Percentiles rank a stretch among this genome's conserved stretches.
These are phyloP conservation scores for Drosophila kikkawai DNA, from an alignment of 1,140 invertebrate species.

Conservation along the genomic window DNA sequence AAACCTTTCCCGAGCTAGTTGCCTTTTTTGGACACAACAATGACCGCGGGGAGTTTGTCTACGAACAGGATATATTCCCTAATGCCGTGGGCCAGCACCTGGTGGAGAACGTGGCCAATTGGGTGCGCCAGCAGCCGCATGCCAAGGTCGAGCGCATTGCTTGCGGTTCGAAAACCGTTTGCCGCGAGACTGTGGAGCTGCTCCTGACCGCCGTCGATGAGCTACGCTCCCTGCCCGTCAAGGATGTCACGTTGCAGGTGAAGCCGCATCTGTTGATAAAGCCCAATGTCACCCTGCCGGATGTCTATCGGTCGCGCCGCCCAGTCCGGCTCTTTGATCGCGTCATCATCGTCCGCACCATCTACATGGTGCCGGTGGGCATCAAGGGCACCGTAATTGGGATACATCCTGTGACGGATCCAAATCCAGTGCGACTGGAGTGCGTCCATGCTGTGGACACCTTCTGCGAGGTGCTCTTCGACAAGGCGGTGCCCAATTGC, in stretches of 20 bases:
- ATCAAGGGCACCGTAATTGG: conserved; percentile 93
- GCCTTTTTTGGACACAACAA: conserved; percentile 85
- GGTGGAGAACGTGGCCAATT: conserved; percentile 88
- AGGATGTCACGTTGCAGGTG: conserved; percentile 90
- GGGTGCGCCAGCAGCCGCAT: conserved; percentile 90
- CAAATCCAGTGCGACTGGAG: conserved; percentile 79
- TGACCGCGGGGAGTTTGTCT: conserved; percentile 87
- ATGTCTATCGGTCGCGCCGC: conserved; percentile 68
- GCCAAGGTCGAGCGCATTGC: conserved; percentile 86
- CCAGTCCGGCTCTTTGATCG: conserved; percentile 93
- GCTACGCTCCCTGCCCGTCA: conserved; percentile 85
- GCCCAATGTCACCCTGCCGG: conserved; percentile 85
- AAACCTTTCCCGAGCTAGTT: conserved; percentile 91
- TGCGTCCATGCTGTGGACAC: conserved; percentile 72
- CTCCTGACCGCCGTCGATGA: conserved; percentile 88
- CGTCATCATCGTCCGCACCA: conserved; percentile 91
- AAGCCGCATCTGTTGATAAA: conserved; percentile 92
- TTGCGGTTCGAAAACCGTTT: conserved; percentile 89
- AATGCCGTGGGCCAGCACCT: conserved; percentile 76
- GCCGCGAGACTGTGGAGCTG: conserved; percentile 88
- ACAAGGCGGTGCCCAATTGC: conserved; percentile 63
- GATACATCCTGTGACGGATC: conserved; percentile 85
- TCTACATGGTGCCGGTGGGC: conserved; percentile 91
- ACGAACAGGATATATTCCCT: conserved; percentile 89
- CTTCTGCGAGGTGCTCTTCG: conserved; percentile 77